A percentile compares a stretch with the other conserved stretches of the same genome.
Evolutionary conservation across 1,140 invertebrate species (phyloP).

Genomic region (Drosophila watanabei): DNA sequence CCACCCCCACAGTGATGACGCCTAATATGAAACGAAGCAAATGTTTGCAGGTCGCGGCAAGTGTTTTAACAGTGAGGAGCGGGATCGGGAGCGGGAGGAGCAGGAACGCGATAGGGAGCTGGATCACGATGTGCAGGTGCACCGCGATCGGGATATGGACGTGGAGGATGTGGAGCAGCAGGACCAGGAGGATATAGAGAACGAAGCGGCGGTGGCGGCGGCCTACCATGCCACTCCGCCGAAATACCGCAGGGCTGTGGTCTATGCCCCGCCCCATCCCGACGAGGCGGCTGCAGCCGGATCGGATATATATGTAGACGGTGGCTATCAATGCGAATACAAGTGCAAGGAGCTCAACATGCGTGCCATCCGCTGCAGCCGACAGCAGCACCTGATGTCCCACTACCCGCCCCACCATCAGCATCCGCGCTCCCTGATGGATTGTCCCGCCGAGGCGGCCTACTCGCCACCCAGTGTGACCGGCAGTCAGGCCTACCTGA

Average conservation of each 20-base stretch:
- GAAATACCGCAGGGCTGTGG: slow-evolving; percentile 65
- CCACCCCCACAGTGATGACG: slow-evolving; percentile 75
- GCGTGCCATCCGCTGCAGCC: slow-evolving; percentile 80
- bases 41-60: slow-evolving; percentile 85
- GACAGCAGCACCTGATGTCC: slow-evolving; percentile 59
- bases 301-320: slow-evolving; percentile 60
- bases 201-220: not conserved
- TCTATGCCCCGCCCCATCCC: slow-evolving; percentile 55
- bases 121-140: slow-evolving; percentile 34
- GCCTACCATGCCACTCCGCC: slow-evolving; percentile 58
- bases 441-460: slow-evolving; percentile 64
- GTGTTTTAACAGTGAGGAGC: slow-evolving; percentile 71
- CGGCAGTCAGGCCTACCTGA: slow-evolving; percentile 18
- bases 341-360: slow-evolving; percentile 80
- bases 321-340: slow-evolving; percentile 77
- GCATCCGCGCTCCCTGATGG: slow-evolving; percentile 55
- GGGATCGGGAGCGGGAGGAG: slow-evolving; percentile 45
- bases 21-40: slow-evolving; percentile 83
- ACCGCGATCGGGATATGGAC: slow-evolving; percentile 56
- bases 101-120: slow-evolving; percentile 9
- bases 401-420: slow-evolving; percentile 52
- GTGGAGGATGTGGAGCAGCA: slow-evolving; percentile 26
- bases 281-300: slow-evolving; percentile 45
- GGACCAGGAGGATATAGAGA: slow-evolving; percentile 14
- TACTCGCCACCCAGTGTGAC: slow-evolving; percentile 55